A percentile compares a stretch with the other conserved stretches of the same genome.
Evolutionary conservation across 2,797 vertebrate species (phyloP).

Genomic region (Menidia menidia): DNA sequence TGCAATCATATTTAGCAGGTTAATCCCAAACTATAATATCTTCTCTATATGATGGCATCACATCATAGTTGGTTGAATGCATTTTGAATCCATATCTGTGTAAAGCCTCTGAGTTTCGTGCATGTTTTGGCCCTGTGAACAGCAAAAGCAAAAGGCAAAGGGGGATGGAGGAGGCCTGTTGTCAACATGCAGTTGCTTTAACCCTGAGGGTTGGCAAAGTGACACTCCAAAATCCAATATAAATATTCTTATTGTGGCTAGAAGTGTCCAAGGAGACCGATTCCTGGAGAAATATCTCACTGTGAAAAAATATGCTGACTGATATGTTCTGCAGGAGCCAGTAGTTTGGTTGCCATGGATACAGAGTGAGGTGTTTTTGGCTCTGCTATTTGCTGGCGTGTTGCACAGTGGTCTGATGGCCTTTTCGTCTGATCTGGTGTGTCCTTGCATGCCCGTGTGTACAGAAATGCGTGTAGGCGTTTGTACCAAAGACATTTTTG

Average conservation of each 20-base stretch:
- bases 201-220: slow-evolving; percentile 12
- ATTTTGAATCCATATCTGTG: too few species aligned
- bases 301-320: slow-evolving; percentile 6
- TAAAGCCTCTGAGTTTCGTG: neutral
- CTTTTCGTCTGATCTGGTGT: slow-evolving; percentile 40
- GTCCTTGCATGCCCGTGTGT: slow-evolving; percentile 12
- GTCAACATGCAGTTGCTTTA: neutral
- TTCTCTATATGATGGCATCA: too few species aligned
- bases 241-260: slow-evolving; percentile 7
- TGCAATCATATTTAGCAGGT: too few species aligned
- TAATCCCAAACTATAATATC: too few species aligned
- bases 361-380: slow-evolving; percentile 67
- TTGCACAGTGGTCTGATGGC: slow-evolving; percentile 49
- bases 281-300: slow-evolving; percentile 17
- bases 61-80: too few species aligned
- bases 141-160: neutral
- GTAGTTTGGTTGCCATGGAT: slow-evolving; percentile 69
- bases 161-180: neutral
- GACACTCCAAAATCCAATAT: neutral
- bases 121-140: slow-evolving; percentile 7
- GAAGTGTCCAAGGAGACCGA: neutral
- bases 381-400: slow-evolving; percentile 24
- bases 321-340: slow-evolving; percentile 34
- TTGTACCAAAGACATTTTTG: slow-evolving; percentile 36
- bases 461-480: slow-evolving; percentile 14